Percentiles rank a stretch among this genome's conserved stretches.
Evolutionary conservation across 2,797 vertebrate species (phyloP).

Genomic region (Cheirogaleus major): DNA sequence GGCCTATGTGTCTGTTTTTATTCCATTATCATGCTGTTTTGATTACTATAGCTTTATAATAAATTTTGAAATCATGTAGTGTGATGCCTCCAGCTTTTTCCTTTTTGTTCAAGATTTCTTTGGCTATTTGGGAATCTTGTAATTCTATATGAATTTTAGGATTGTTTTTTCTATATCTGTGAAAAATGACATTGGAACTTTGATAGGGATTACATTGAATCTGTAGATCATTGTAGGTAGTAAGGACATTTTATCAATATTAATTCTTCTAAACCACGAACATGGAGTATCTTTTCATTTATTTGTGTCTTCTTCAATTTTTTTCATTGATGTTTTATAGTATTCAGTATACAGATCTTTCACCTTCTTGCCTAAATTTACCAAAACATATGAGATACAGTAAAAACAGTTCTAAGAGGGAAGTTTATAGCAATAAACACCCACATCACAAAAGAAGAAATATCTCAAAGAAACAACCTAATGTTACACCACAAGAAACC

Average conservation of each 20-base stretch:
- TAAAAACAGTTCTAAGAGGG: not conserved
- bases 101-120: not conserved
- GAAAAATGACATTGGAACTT: not conserved
- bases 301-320: not conserved
- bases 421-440: not conserved
- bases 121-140: not conserved
- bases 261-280: not conserved
- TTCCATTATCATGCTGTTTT: not conserved
- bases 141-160: not conserved
- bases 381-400: not conserved
- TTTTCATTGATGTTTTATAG: not conserved
- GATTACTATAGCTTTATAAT: not conserved
- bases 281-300: not conserved
- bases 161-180: not conserved
- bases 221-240: not conserved
- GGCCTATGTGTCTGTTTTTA: not conserved
- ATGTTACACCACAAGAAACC: not conserved
- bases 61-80: not conserved
- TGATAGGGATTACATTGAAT: not conserved
- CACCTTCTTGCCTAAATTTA: not conserved
- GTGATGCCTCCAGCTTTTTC: not conserved
- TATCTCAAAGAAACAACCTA: not conserved
- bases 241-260: not conserved
- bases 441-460: not conserved
- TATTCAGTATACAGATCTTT: not conserved